Conservation (phyloP, 2,797 vertebrate genomes). For the Sciurus vulgaris region DNA sequence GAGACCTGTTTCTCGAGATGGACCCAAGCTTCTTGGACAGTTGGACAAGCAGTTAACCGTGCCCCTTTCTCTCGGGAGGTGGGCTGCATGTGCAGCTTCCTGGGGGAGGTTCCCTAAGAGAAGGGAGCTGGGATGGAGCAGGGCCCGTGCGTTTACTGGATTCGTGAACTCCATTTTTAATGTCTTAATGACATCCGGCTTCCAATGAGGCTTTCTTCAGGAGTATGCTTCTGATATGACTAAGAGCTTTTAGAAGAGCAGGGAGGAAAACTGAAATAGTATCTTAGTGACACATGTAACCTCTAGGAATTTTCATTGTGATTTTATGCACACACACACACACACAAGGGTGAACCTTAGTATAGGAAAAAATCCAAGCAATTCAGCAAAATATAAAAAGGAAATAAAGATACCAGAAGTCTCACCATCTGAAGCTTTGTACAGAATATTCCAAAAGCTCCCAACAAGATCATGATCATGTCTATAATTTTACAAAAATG, state of each 20-base stretch:
- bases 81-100: background rate
- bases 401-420: background rate
- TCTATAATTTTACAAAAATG: background rate
- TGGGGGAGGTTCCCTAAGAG: no score
- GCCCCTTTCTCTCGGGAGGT: background rate
- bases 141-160: rapidly evolving
- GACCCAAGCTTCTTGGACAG: background rate
- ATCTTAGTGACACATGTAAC: background rate
- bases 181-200: background rate
- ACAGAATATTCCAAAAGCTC: background rate
- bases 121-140: no score
- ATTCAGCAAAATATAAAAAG: background rate
- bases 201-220: background rate
- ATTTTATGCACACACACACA: background rate
- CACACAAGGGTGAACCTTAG: background rate
- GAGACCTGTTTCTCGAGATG: background rate
- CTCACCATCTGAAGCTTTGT: background rate
- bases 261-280: background rate
- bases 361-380: slow-evolving; percentile 31
- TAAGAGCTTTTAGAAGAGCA: background rate
- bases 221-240: background rate
- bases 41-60: background rate
- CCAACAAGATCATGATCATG: background rate
- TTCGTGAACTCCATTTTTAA: background rate
- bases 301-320: background rate